phyloP scores from a whole-genome alignment of 2,113 vertebrate species.

The Picathartes gymnocephalus region DNA sequence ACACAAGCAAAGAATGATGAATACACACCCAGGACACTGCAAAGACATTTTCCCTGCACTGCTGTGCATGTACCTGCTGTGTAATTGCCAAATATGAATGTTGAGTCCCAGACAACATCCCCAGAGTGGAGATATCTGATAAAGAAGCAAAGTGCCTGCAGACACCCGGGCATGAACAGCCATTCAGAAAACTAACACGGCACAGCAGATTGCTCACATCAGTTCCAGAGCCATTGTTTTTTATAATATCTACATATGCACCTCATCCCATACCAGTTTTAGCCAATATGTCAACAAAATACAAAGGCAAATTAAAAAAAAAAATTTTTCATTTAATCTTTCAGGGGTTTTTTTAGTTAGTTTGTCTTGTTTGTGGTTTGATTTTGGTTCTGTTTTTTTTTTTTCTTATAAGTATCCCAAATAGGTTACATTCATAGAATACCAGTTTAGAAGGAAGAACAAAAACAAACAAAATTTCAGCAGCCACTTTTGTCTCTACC shows the following conservation, averaged over 20 bases:
- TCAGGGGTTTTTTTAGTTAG: fast-evolving
- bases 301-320: neutral
- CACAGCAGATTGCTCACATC: neutral
- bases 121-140: neutral
- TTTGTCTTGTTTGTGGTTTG: neutral
- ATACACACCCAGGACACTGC: fast-evolving
- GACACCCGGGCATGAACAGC: neutral
- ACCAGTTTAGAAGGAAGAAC: neutral
- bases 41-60: neutral
- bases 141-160: neutral
- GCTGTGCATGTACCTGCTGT: neutral
- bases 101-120: neutral
- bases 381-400: neutral
- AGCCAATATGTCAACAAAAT: neutral
- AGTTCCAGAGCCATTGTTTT: neutral
- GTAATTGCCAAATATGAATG: neutral
- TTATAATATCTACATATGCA: neutral
- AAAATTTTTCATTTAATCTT: neutral
- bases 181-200: fast-evolving
- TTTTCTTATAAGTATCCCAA: neutral
- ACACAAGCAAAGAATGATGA: neutral
- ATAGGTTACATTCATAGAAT: neutral
- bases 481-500: neutral
- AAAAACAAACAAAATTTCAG: neutral
- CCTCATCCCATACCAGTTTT: neutral